Conservation (phyloP, 2,888 invertebrate genomes). For the Cataglyphis altisquamis region DNA sequence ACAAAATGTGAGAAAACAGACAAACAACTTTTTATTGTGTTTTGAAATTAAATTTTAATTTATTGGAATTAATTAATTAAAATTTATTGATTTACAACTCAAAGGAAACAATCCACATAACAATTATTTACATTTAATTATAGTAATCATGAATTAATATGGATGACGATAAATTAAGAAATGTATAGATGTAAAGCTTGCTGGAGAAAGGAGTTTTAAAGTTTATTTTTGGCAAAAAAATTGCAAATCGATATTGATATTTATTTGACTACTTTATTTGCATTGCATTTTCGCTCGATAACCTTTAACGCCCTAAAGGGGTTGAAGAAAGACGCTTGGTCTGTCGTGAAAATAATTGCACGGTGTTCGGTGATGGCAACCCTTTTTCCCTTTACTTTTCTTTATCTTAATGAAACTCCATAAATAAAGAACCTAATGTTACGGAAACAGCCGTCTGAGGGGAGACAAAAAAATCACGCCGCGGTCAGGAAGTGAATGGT, state of each 20-base stretch:
- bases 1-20: neutral
- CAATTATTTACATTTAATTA: neutral
- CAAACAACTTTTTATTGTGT: neutral
- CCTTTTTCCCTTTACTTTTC: slow-evolving; percentile 80
- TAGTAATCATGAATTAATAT: neutral
- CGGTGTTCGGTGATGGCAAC: slow-evolving; percentile 83
- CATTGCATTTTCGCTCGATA: slow-evolving; percentile 75
- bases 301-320: slow-evolving; percentile 63
- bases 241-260: slow-evolving; percentile 84
- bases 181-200: neutral
- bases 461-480: slow-evolving; percentile 78
- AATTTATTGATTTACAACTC: neutral
- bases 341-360: slow-evolving; percentile 84
- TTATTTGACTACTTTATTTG: slow-evolving; percentile 85
- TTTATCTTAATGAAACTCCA: slow-evolving; percentile 86
- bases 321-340: slow-evolving; percentile 67
- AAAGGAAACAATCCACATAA: neutral
- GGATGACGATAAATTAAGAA: neutral
- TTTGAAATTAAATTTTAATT: neutral
- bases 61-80: neutral
- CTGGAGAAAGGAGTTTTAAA: slow-evolving; percentile 14
- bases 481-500: slow-evolving; percentile 68
- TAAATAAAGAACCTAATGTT: slow-evolving; percentile 85
- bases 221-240: slow-evolving; percentile 40
- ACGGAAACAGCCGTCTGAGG: slow-evolving; percentile 79